Base-by-base conservation (phyloP, 2,797 vertebrate genomes). In the Lycodopsis pacificus region DNA sequence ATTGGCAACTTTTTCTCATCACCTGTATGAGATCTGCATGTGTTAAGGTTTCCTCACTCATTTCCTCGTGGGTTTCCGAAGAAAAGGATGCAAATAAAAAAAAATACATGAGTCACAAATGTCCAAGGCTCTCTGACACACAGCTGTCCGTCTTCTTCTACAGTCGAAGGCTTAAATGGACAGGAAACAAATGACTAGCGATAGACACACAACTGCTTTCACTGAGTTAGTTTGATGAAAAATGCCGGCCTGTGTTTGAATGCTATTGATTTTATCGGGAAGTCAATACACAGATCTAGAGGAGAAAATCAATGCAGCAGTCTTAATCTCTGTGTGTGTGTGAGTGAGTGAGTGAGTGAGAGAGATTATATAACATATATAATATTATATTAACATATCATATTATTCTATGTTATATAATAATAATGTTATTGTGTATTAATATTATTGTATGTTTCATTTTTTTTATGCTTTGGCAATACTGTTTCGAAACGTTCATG, bases 261-360 rank as follows among this genome's bases (percentile, higher is more conserved):
- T 34, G 13, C 36, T 4, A 36, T 25, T 27, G 67, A 66, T 66
- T 32, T 67, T 17, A 56, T 40, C 25, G 5, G 32, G 8, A 49
- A 30, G 32, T 32, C 42, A 66, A 25, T 48, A 17, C 7, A 7
- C 32, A 42, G 22, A 62, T 40, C 27, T 7, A 64, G 22, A 65
- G 4, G 51, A 46, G 38, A 38, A 63, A 66, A 75, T 30, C 30
- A 20, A 54, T 36, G 1, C 19, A 48, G 22, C 34, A 20, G 25
- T 22, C n/a, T 34, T 13, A 6, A 27, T 62, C 62, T 25, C 1
- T 25, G 25, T 25, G 25, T 25, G 25, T 25, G 25, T 25, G 25
- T 2, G 25, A 25, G 25, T 25, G 25, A 25, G 25, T 25, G 25
- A 25, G 25, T 71, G 56, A 71, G 34, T 64, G 38, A 82, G 74